phyloP scores from a whole-genome alignment of 2,113 vertebrate species.

The Isurus oxyrinchus region DNA sequence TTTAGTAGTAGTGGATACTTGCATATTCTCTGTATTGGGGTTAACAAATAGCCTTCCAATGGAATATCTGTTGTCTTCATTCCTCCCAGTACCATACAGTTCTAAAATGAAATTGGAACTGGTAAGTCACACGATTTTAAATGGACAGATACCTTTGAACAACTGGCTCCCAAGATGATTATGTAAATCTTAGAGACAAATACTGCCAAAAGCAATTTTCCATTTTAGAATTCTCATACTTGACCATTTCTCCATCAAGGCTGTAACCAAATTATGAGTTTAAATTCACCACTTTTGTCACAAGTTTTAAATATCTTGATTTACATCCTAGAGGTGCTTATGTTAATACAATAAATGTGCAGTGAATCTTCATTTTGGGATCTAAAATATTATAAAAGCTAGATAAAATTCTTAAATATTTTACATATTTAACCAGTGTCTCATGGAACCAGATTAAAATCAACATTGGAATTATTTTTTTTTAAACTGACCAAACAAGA shows the following conservation, averaged over 20 bases:
- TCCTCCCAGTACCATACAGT: slow-evolving; percentile 94
- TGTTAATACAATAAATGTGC: neutral
- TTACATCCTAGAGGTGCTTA: neutral
- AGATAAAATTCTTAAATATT: neutral
- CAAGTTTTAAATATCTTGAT: neutral
- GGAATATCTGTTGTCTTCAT: slow-evolving; percentile 95
- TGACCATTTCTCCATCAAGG: neutral
- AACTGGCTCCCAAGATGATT: neutral
- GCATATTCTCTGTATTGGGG: slow-evolving; percentile 97
- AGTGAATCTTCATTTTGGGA: neutral
- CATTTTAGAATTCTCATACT: neutral
- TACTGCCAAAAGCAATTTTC: neutral
- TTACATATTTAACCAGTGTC: neutral
- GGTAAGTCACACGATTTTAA: slow-evolving; percentile 9
- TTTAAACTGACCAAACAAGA: neutral
- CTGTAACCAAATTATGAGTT: neutral
- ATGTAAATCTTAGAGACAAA: neutral
- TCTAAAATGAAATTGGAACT: slow-evolving; percentile 53
- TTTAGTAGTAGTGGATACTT: slow-evolving; percentile 96
- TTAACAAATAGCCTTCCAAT: slow-evolving; percentile 88
- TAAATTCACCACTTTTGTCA: neutral
- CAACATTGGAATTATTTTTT: neutral
- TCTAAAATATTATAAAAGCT: neutral
- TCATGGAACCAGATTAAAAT: neutral
- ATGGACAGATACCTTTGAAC: neutral